Evolutionary conservation across 2,797 vertebrate species (phyloP), one percentile per base, ranked within the genome.

Genomic region (Poecilia wingei): DNA sequence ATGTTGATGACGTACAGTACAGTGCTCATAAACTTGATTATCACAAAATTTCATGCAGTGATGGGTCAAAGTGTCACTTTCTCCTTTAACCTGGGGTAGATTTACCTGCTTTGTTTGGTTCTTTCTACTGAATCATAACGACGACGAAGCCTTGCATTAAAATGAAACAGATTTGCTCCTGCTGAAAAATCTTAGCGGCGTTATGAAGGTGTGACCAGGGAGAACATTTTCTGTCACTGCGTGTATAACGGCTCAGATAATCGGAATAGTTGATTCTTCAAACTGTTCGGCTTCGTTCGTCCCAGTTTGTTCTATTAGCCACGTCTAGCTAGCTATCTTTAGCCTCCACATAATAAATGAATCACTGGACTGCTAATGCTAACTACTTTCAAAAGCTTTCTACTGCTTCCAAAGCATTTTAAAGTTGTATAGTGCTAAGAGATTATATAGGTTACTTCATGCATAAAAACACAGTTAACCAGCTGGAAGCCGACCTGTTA

Each of bases 211-310:
- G 25, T 16, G 53, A 70, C 28, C 31, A 80, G 1, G 10, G 43
- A 10, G 18, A 43, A 31, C 64, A 74, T n/a, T 53, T 1, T 53
- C 25, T n/a, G 20, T 13, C n/a, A 72, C 20, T 49, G 3, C 45
- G 72, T 20, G 39, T 10, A 41, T 41, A 70, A 71, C 20, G 45
- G 45, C 79, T 47, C 51, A 3, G 72, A 82, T 79, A 86, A 83
- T 88, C 57, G 84, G 70, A 74, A 59, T 82, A 77, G 77, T 61
- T 86, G 80, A 57, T 87, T 88, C 77, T 84, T 82, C 10, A 74
- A 47, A 45, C 66, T 16, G 46, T 20, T 46, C 73, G 81, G 51
- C 22, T 53, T 53, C 79, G 70, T 87, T 82, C 66, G 73, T 77
- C 75, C 45, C 64, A 49, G 28, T 74, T 28, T 64, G 59, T 33